A percentile compares a stretch with the other conserved stretches of the same genome.
phyloP scores from a whole-genome alignment of 2,113 vertebrate species.

The Menidia beryllina region DNA sequence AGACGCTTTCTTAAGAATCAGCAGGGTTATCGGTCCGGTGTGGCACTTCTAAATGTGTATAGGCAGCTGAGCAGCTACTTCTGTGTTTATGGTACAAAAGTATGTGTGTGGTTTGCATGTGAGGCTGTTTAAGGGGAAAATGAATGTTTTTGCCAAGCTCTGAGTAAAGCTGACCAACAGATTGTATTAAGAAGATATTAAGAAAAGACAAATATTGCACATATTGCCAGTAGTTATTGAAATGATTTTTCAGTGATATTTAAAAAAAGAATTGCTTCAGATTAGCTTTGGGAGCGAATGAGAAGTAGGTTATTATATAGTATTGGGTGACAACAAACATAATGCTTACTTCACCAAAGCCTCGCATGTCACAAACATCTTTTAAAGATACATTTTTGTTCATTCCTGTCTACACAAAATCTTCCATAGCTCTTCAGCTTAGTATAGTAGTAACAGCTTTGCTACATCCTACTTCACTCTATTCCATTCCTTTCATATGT shows the following conservation, averaged over 20 bases:
- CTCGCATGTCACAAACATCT: too few relatives aligned
- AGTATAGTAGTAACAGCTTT: too few relatives aligned
- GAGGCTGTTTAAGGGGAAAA: background rate
- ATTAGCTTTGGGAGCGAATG: too few relatives aligned
- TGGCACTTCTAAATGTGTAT: background rate
- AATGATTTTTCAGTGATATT: background rate
- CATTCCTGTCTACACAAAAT: background rate
- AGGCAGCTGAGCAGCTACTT: slow-evolving; percentile 15
- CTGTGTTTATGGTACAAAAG: slow-evolving; percentile 33
- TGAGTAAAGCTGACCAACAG: too few relatives aligned
- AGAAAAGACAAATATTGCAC: background rate
- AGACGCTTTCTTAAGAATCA: slow-evolving; percentile 46
- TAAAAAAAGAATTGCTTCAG: background rate
- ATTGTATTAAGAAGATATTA: background rate
- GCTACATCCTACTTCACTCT: too few relatives aligned
- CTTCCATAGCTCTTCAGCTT: background rate
- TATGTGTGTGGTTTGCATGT: background rate
- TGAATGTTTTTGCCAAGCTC: slow-evolving; percentile 13
- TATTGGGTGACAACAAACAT: too few relatives aligned
- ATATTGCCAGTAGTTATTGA: background rate
- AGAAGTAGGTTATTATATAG: too few relatives aligned
- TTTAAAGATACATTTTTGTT: too few relatives aligned
- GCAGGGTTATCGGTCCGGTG: slow-evolving; percentile 23
- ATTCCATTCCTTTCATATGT: background rate
- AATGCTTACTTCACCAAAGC: too few relatives aligned